Percentiles rank a stretch among this genome's conserved stretches.
Evolutionary conservation across 1,140 invertebrate species (phyloP).

Genomic region (Drosophila novamexicana): DNA sequence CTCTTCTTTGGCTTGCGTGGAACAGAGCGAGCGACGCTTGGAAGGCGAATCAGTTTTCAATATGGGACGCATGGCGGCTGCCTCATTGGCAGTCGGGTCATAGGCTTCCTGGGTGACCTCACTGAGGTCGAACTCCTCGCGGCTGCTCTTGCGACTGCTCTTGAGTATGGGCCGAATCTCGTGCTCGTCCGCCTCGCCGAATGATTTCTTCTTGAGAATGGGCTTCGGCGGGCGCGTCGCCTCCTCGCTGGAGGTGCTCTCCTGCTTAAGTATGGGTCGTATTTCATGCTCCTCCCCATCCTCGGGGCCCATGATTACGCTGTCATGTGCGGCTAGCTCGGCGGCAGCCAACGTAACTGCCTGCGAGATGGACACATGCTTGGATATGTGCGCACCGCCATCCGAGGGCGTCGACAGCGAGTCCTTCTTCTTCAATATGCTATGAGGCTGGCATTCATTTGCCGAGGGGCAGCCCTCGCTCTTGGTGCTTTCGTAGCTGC

Average conservation of each 20-base stretch:
- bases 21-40: slow-evolving; percentile 70
- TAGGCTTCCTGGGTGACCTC: slow-evolving; percentile 40
- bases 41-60: slow-evolving; percentile 78
- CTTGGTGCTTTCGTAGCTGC: slow-evolving; percentile 86
- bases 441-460: slow-evolving; percentile 89
- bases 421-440: slow-evolving; percentile 90
- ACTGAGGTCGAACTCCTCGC: slow-evolving; percentile 77
- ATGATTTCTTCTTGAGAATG: slow-evolving; percentile 93
- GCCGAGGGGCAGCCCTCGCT: slow-evolving; percentile 85
- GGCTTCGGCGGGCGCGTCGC: slow-evolving; percentile 87
- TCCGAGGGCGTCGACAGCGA: slow-evolving; percentile 86
- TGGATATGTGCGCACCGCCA: slow-evolving; percentile 80
- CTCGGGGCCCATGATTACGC: slow-evolving; percentile 31
- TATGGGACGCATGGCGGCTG: slow-evolving; percentile 57
- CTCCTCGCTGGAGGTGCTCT: slow-evolving; percentile 73
- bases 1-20: neutral
- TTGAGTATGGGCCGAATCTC: slow-evolving; percentile 91
- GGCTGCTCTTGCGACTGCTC: slow-evolving; percentile 87
- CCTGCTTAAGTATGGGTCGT: slow-evolving; percentile 90
- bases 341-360: slow-evolving; percentile 89
- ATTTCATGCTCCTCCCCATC: slow-evolving; percentile 86
- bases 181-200: slow-evolving; percentile 90
- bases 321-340: slow-evolving; percentile 71
- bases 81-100: slow-evolving; percentile 27
- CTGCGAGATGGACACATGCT: slow-evolving; percentile 89